Evolutionary conservation across 2,797 vertebrate species (phyloP).

Genomic region (Chrysocyon brachyurus): DNA sequence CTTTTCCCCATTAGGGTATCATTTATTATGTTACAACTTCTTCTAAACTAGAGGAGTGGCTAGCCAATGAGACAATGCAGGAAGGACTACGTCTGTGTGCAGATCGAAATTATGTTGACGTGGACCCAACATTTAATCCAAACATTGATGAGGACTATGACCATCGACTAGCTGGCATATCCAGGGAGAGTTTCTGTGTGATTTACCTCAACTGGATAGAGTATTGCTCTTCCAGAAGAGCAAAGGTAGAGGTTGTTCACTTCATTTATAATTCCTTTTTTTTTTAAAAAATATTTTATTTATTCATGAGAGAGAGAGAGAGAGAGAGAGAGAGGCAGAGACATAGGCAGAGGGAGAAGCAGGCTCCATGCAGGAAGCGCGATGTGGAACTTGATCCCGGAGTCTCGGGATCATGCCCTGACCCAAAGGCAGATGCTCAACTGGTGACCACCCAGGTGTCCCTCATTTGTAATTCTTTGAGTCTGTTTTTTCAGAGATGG

Average conservation of each 20-base stretch:
- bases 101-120: conserved; percentile 97
- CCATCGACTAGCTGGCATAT: conserved; percentile 97
- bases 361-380: no score
- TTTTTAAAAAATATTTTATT: background rate
- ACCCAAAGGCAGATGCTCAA: no score
- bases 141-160: conserved; percentile 99
- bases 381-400: no score
- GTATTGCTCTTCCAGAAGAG: conserved; percentile 96
- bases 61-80: conserved; percentile 97
- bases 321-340: no score
- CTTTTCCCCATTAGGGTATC: conserved; percentile 92
- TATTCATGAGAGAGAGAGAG: no score
- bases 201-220: conserved; percentile 99
- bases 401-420: no score
- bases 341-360: no score
- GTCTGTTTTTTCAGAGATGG: conserved; percentile 26
- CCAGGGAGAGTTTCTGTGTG: conserved; percentile 97
- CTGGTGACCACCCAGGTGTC: no score
- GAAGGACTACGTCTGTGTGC: conserved; percentile 95
- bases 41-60: conserved; percentile 97
- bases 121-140: conserved; percentile 99
- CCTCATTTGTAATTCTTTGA: background rate
- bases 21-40: conserved; percentile 98
- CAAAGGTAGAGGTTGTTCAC: conserved; percentile 90
- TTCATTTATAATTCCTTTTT: background rate